Percentiles rank a stretch among this genome's conserved stretches.
phyloP scores from a whole-genome alignment of 2,797 vertebrate species.

The Sebastes wilsoni region DNA sequence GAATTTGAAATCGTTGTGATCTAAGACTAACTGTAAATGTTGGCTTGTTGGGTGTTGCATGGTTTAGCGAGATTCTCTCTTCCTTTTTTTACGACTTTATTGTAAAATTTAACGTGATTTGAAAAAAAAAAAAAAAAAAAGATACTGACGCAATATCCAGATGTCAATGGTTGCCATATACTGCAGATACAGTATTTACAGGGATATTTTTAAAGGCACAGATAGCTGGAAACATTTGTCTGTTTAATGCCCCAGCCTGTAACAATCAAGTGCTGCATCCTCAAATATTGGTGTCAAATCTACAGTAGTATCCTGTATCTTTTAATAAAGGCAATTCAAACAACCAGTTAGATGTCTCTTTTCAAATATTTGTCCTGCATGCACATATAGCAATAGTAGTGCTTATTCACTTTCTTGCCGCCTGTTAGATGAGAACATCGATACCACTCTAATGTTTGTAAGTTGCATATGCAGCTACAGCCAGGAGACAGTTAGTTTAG shows the following conservation, averaged over 20 bases:
- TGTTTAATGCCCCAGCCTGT: constrained; percentile 48
- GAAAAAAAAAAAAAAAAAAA: constrained; percentile 28
- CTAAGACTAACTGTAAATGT: constrained; percentile 75
- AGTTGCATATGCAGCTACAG: background rate
- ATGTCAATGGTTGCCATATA: constrained; percentile 56
- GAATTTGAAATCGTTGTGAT: constrained; percentile 69
- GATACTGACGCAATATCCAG: constrained; percentile 44
- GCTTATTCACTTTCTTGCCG: background rate
- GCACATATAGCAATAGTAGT: background rate
- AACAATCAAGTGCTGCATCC: constrained; percentile 54
- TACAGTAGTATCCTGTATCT: constrained; percentile 69
- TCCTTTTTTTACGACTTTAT: constrained; percentile 69
- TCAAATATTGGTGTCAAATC: constrained; percentile 65
- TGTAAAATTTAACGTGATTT: constrained; percentile 68
- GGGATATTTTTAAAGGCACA: constrained; percentile 51
- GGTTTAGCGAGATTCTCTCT: constrained; percentile 72
- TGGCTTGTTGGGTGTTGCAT: constrained; percentile 84
- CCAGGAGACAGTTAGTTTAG: background rate
- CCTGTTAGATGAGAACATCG: background rate
- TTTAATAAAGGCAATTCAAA: constrained; percentile 80
- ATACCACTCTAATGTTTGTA: background rate
- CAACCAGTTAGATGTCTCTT: background rate
- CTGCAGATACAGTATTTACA: constrained; percentile 54
- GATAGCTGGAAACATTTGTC: constrained; percentile 23
- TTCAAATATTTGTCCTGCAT: background rate